Percentiles rank a stretch among this genome's conserved stretches.
Conservation (phyloP, 2,888 invertebrate species). For the Lacanobia wlatinum region DNA sequence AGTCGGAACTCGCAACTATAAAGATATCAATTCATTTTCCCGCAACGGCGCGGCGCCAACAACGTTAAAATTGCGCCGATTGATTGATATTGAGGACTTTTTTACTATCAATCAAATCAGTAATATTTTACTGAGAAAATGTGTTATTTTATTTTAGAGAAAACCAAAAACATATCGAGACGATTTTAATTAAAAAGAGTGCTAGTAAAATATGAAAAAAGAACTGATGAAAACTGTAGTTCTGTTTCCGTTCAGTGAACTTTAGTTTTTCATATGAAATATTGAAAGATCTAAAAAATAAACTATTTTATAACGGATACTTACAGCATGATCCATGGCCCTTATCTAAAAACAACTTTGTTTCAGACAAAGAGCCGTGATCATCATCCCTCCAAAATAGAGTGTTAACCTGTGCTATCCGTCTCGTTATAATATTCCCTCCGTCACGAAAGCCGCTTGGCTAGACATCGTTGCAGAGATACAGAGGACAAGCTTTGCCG, state of each 20-base stretch:
- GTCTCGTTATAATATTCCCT: neutral
- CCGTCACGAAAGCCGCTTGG: neutral
- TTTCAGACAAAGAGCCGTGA: too few species aligned
- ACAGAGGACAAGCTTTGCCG: neutral
- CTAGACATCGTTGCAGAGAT: neutral
- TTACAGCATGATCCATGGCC: too few species aligned
- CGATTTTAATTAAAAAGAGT: constrained; percentile 11
- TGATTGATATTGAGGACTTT: constrained; percentile 19
- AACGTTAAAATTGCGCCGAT: constrained; percentile 11
- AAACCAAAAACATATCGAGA: neutral
- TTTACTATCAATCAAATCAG: constrained; percentile 1
- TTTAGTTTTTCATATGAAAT: too few species aligned
- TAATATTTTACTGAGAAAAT: neutral
- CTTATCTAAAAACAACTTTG: too few species aligned
- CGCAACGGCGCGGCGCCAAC: neutral
- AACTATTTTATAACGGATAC: too few species aligned
- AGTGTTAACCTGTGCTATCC: neutral
- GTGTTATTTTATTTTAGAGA: neutral
- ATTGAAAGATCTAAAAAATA: too few species aligned
- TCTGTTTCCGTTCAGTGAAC: too few species aligned
- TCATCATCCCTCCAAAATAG: neutral
- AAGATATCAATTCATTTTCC: constrained; percentile 19
- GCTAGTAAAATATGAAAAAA: neutral
- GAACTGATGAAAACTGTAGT: too few species aligned
- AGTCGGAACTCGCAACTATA: neutral